Conservation (phyloP, 2,797 vertebrate species). For the Cynopterus sphinx region DNA sequence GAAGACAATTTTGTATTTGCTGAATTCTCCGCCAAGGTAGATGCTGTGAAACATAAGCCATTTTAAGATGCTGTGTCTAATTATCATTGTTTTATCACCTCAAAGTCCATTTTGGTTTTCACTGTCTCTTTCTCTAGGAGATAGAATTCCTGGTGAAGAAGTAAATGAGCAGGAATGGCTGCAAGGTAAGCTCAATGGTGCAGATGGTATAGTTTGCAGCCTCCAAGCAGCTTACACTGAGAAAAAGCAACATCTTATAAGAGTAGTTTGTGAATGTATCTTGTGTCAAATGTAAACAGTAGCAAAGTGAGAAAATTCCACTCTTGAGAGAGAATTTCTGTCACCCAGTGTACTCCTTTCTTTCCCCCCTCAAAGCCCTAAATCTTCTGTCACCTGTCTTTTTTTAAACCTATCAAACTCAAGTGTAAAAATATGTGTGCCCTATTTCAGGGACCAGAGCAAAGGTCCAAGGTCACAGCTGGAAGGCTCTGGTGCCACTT, state of each 20-base stretch:
- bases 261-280: neutral
- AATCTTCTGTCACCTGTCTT: conserved; percentile 61
- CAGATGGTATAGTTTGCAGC: neutral
- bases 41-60: neutral
- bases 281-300: conserved; percentile 43
- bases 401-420: conserved; percentile 76
- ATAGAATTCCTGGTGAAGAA: neutral
- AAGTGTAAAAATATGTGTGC: conserved; percentile 82
- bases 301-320: conserved; percentile 41
- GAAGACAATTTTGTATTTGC: neutral
- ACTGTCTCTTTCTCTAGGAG: neutral
- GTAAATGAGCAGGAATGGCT: neutral
- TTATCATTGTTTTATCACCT: neutral
- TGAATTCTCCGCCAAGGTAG: neutral
- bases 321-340: conserved; percentile 27
- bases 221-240: neutral
- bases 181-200: neutral
- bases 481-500: conserved; percentile 74
- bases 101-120: neutral
- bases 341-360: conserved; percentile 52
- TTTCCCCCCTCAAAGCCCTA: conserved; percentile 12
- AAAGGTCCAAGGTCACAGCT: conserved; percentile 83
- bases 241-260: neutral
- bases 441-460: conserved; percentile 68
- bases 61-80: neutral